Evolutionary conservation across 2,113 vertebrate species (phyloP).

Genomic region (Paramormyrops kingsleyae): DNA sequence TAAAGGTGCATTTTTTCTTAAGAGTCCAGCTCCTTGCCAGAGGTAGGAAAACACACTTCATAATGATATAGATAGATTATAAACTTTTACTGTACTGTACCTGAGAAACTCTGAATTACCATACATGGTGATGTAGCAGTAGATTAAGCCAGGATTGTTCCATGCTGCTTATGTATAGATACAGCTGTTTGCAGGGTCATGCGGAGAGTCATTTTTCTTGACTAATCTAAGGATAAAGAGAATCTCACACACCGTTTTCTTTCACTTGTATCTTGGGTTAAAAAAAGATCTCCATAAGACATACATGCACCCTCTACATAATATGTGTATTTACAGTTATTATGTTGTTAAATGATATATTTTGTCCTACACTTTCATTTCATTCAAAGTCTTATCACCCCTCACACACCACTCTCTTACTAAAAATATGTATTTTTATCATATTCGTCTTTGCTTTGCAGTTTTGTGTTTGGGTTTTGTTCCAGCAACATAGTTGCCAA

Average conservation of each 20-base stretch:
- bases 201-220: neutral
- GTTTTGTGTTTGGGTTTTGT: neutral
- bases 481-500: neutral
- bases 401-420: neutral
- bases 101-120: neutral
- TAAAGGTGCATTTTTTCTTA: neutral
- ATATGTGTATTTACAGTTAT: neutral
- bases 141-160: neutral
- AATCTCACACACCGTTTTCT: neutral
- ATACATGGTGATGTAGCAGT: neutral
- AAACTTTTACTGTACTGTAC: neutral
- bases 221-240: neutral
- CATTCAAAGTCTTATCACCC: neutral
- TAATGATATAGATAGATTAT: neutral
- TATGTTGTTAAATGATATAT: neutral
- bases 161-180: neutral
- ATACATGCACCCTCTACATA: neutral
- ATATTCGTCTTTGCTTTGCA: neutral
- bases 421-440: neutral
- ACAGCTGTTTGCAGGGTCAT: neutral
- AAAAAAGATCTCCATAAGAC: neutral
- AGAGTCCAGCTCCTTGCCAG: neutral
- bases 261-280: neutral
- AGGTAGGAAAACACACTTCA: neutral
- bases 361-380: neutral